Conservation (phyloP, 2,113 vertebrate species). For the Oenanthe oenanthe region DNA sequence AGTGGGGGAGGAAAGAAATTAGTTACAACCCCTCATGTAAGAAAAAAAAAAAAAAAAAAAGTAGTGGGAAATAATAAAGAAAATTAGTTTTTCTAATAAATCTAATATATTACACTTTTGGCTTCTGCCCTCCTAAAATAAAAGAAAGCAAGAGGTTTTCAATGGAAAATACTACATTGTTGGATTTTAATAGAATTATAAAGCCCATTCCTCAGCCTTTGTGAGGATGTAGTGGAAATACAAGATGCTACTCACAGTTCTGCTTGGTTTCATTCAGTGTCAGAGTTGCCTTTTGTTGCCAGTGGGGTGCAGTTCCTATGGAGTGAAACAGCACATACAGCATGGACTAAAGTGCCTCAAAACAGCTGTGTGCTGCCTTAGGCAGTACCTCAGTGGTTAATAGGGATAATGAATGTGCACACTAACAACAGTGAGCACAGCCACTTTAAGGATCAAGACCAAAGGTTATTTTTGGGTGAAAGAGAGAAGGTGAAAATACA, state of each 20-base stretch:
- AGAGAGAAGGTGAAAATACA: neutral
- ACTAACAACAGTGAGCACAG: neutral
- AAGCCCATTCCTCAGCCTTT: neutral
- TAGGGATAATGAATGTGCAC: conserved; percentile 8
- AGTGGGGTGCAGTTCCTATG: neutral
- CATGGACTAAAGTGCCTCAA: neutral
- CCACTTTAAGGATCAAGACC: neutral
- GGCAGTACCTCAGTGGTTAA: conserved; percentile 23
- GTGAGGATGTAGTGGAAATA: neutral
- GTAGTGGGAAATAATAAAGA: neutral
- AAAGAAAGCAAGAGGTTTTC: neutral
- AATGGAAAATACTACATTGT: neutral
- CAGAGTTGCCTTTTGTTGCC: conserved; percentile 3
- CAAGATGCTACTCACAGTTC: neutral
- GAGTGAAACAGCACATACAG: neutral
- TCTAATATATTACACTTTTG: neutral
- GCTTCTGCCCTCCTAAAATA: neutral
- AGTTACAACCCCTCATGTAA: neutral
- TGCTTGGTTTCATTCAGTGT: conserved; percentile 27
- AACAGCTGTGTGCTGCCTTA: conserved; percentile 22
- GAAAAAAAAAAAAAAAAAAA: neutral
- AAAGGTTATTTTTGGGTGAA: neutral
- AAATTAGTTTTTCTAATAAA: neutral
- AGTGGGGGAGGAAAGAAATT: neutral
- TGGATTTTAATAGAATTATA: conserved; percentile 23